Percentiles rank a stretch among this genome's conserved stretches.
Conservation (phyloP, 2,113 vertebrate species). For the Ranitomeya imitator region DNA sequence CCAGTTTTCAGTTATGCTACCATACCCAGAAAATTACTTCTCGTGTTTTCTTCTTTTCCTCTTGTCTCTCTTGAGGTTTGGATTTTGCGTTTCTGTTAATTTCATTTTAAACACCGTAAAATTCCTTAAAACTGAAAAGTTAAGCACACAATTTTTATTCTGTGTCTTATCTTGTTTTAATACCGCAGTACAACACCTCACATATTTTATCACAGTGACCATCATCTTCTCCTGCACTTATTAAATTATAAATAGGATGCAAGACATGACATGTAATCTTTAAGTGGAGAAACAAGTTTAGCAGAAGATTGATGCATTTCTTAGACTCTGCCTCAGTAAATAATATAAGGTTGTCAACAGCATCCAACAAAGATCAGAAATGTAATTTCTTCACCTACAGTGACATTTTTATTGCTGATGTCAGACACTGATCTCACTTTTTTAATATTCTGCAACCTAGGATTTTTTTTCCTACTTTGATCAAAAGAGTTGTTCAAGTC, state of each 20-base stretch:
- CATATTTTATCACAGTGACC: constrained; percentile 30
- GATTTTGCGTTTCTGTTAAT: neutral
- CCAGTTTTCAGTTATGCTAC: no score
- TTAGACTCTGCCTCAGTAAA: constrained; percentile 53
- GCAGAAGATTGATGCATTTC: constrained; percentile 54
- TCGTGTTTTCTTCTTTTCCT: no score
- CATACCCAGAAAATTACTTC: no score
- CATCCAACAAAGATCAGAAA: constrained; percentile 56
- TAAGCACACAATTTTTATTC: constrained; percentile 10
- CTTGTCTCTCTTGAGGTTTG: no score
- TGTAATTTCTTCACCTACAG: constrained; percentile 55
- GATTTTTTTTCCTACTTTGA: constrained; percentile 15
- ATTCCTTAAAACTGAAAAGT: neutral
- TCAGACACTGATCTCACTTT: constrained; percentile 56
- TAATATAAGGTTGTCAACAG: constrained; percentile 55
- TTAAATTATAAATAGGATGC: constrained; percentile 54
- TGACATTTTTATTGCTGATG: constrained; percentile 58
- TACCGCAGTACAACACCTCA: constrained; percentile 11
- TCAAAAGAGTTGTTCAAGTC: constrained; percentile 21
- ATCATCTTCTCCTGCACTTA: constrained; percentile 47
- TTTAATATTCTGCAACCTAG: constrained; percentile 54
- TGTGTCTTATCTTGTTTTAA: constrained; percentile 35
- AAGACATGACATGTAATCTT: constrained; percentile 50
- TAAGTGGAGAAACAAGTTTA: constrained; percentile 50
- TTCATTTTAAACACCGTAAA: neutral